Percentiles rank a stretch among this genome's conserved stretches.
phyloP scores from a whole-genome alignment of 2,797 vertebrate species.

The Hemitrygon akajei region DNA sequence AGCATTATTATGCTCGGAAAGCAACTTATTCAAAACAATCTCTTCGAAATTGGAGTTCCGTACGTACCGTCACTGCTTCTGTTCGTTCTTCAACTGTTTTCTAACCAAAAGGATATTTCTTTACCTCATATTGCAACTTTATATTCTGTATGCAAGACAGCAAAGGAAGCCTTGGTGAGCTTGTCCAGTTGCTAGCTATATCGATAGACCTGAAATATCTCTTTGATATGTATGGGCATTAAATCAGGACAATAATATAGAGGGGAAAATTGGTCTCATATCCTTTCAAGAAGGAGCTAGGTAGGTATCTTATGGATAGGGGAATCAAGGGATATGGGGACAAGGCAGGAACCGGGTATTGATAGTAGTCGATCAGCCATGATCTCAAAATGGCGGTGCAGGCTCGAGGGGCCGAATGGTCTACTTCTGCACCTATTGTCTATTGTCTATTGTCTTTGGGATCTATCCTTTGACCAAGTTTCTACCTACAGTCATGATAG shows the following conservation, averaged over 20 bases:
- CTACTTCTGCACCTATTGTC: too few relatives aligned
- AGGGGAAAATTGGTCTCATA: too few relatives aligned
- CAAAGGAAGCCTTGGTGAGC: neutral
- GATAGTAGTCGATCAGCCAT: too few relatives aligned
- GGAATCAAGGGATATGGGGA: too few relatives aligned
- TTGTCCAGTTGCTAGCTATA: neutral
- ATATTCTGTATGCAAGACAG: neutral
- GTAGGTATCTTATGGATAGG: too few relatives aligned
- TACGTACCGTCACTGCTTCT: slow-evolving; percentile 56
- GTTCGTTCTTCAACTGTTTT: neutral
- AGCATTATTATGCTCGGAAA: slow-evolving; percentile 99
- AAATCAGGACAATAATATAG: neutral
- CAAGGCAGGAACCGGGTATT: too few relatives aligned
- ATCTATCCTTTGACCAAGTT: neutral
- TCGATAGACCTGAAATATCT: neutral
- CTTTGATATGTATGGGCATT: neutral
- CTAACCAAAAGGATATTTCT: neutral
- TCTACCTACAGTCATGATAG: neutral
- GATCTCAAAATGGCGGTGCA: too few relatives aligned
- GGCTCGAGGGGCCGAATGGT: too few relatives aligned
- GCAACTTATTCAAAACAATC: slow-evolving; percentile 94
- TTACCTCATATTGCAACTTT: neutral
- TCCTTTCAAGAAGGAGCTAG: too few relatives aligned
- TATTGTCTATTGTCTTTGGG: too few relatives aligned
- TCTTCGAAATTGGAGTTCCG: slow-evolving; percentile 96